A percentile compares a stretch with the other conserved stretches of the same genome.
phyloP scores from a whole-genome alignment of 2,113 vertebrate species.

The Lutjanus erythropterus region DNA sequence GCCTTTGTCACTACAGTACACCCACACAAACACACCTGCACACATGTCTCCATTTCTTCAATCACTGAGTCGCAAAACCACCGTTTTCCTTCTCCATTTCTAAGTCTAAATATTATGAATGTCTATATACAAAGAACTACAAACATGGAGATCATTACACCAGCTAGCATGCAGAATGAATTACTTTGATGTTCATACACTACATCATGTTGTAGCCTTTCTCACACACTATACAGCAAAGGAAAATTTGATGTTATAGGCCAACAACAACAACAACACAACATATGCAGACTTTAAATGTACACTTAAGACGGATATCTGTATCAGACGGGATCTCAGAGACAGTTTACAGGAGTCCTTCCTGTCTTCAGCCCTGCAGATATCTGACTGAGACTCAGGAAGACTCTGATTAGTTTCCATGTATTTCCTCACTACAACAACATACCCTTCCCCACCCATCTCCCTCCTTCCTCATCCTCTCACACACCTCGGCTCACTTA shows the following conservation, averaged over 20 bases:
- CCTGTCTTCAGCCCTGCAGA: constrained; percentile 73
- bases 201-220: constrained; percentile 11
- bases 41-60: constrained; percentile 9
- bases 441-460: constrained; percentile 55
- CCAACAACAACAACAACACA: constrained; percentile 7
- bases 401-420: constrained; percentile 79
- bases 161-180: background rate
- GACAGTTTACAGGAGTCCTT: constrained; percentile 75
- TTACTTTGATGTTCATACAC: constrained; percentile 2
- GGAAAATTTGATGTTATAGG: background rate
- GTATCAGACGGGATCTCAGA: constrained; percentile 57
- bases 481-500: constrained; percentile 24
- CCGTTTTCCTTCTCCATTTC: constrained; percentile 29
- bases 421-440: constrained; percentile 51
- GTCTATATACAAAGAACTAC: constrained; percentile 17
- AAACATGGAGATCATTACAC: constrained; percentile 31
- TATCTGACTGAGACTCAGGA: constrained; percentile 75
- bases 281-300: background rate
- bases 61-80: background rate
- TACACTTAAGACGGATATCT: constrained; percentile 19
- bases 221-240: background rate
- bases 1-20: background rate
- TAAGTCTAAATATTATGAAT: constrained; percentile 55
- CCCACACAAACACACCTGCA: background rate
- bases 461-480: constrained; percentile 60